Conservation (phyloP, 2,797 vertebrate genomes). For the Toxotes lorentzi region DNA sequence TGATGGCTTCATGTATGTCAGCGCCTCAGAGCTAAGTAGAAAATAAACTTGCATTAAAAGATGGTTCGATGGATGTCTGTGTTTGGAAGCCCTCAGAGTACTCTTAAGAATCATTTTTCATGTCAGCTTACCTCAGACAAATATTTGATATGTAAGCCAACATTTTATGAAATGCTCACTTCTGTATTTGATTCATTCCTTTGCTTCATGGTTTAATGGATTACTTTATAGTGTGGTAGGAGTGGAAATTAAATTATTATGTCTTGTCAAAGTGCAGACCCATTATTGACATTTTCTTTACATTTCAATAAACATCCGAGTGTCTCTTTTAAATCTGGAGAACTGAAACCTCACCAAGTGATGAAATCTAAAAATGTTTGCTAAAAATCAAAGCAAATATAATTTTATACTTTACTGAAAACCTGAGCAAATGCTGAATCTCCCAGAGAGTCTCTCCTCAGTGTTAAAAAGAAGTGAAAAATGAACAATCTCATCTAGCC, state of each 20-base stretch:
- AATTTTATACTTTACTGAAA: background rate
- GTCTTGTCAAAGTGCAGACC: background rate
- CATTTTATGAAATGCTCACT: constrained; percentile 4
- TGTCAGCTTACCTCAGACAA: constrained; percentile 19
- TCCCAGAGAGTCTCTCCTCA: constrained; percentile 20
- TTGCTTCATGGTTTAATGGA: constrained; percentile 4
- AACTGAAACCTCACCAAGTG: background rate
- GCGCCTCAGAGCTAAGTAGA: constrained; percentile 39
- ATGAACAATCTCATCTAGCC: constrained; percentile 45
- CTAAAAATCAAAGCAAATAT: background rate
- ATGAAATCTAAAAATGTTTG: background rate
- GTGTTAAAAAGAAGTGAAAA: constrained; percentile 38
- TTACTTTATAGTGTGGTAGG: constrained; percentile 5
- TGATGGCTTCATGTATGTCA: constrained; percentile 59
- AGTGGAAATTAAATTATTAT: constrained; percentile 10
- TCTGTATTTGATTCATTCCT: constrained; percentile 10
- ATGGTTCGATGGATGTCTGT: constrained; percentile 29
- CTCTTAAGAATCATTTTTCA: constrained; percentile 19
- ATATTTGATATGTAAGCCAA: constrained; percentile 42
- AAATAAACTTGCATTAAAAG: constrained; percentile 49
- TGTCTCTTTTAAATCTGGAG: background rate
- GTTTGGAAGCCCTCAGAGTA: constrained; percentile 43
- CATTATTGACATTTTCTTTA: constrained; percentile 19
- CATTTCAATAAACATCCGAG: background rate
- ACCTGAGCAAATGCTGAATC: background rate